A percentile compares a stretch with the other conserved stretches of the same genome.
Evolutionary conservation across 2,888 invertebrate species (phyloP).

Genomic region (Pomacea canaliculata): DNA sequence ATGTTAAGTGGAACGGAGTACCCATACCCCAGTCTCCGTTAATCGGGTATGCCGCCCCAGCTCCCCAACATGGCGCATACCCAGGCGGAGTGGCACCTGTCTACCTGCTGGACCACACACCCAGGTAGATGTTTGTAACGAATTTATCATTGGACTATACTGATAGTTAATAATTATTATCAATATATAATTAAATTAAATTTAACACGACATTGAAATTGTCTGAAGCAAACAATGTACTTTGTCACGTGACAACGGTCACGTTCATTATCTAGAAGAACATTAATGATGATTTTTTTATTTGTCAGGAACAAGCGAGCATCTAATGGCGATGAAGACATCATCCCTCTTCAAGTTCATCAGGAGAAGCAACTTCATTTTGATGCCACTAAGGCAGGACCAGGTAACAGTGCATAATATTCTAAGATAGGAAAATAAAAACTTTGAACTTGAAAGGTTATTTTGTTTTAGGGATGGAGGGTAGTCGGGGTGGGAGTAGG

Average conservation of each 20-base stretch:
- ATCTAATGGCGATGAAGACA: conserved; percentile 76
- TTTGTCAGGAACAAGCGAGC: conserved; percentile 70
- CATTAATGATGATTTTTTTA: too few species aligned
- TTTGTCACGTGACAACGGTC: too few species aligned
- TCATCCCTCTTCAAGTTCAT: conserved; percentile 28
- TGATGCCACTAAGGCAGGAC: conserved; percentile 26
- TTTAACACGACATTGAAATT: too few species aligned
- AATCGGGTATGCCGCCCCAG: conserved; percentile 47
- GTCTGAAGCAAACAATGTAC: too few species aligned
- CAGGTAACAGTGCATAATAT: conserved; percentile 44
- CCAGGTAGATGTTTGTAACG: neutral
- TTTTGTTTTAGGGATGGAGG: too few species aligned
- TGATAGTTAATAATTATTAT: too few species aligned
- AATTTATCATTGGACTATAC: too few species aligned
- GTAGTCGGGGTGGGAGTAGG: too few species aligned
- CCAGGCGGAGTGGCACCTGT: conserved; percentile 11
- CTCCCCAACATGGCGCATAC: conserved; percentile 21
- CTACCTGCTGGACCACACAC: conserved; percentile 14
- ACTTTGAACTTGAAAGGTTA: too few species aligned
- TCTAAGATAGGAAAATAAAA: too few species aligned
- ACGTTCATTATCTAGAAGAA: too few species aligned
- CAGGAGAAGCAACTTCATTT: conserved; percentile 30
- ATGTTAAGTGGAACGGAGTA: conserved; percentile 54
- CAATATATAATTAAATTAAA: too few species aligned
- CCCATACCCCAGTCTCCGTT: conserved; percentile 51